A percentile compares a stretch with the other conserved stretches of the same genome.
Evolutionary conservation across 2,113 vertebrate genomes (phyloP).

Genomic region (Chloroceryle aenea): DNA sequence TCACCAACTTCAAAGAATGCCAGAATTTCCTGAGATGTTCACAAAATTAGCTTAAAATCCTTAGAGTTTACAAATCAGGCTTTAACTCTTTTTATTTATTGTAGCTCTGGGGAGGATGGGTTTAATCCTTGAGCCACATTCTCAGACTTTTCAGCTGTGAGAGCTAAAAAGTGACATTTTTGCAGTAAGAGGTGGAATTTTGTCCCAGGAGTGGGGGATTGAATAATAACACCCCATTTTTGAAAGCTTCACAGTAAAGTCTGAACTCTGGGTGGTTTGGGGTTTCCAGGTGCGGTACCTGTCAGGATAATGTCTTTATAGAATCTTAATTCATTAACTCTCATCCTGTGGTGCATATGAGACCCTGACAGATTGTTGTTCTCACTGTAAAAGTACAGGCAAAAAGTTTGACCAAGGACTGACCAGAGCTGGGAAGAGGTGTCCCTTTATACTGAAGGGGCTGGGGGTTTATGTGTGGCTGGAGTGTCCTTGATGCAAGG

Average conservation of each 20-base stretch:
- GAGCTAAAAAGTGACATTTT: neutral
- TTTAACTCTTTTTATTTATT: constrained; percentile 15
- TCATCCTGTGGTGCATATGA: neutral
- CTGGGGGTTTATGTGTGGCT: neutral
- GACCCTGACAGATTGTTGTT: fast-evolving
- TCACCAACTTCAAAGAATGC: neutral
- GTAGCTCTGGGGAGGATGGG: neutral
- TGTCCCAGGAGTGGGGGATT: neutral
- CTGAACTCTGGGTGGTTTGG: neutral
- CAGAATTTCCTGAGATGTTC: neutral
- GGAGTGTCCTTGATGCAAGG: neutral
- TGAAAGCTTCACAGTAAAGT: neutral
- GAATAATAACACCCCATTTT: neutral
- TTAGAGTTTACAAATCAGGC: neutral
- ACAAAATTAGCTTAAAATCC: neutral
- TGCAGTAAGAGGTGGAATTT: constrained; percentile 10
- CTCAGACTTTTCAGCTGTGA: neutral
- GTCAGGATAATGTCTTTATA: neutral
- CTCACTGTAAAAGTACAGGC: neutral
- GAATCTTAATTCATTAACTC: neutral
- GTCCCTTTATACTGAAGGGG: neutral
- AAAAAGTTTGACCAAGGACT: neutral
- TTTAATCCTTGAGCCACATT: neutral
- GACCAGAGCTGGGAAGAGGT: neutral
- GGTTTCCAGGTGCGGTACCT: neutral